Conservation (phyloP, 1,140 invertebrate species). For the Chrysoperla carnea region DNA sequence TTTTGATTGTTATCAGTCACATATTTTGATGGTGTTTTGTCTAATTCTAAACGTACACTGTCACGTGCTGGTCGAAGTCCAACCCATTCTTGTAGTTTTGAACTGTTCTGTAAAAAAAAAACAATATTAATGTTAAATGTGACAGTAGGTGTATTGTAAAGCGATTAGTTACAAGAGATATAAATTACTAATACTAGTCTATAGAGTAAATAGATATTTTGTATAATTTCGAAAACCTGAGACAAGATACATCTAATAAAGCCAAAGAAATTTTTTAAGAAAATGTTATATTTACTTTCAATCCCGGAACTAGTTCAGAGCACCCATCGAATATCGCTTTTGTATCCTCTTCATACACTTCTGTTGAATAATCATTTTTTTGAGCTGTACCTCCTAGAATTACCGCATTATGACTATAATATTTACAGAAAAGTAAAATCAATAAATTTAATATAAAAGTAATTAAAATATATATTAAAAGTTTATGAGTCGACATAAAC, state of each 20-base stretch:
- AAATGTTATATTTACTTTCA: conserved; percentile 35
- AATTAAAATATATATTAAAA: too few relatives aligned
- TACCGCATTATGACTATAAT: conserved; percentile 35
- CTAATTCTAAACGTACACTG: conserved; percentile 44
- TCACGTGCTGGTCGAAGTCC: conserved; percentile 53
- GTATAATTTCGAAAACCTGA: too few relatives aligned
- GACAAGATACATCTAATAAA: too few relatives aligned
- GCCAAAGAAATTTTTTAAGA: too few relatives aligned
- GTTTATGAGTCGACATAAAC: too few relatives aligned
- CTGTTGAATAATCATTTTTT: conserved; percentile 37
- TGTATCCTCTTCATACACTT: conserved; percentile 32
- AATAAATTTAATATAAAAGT: too few relatives aligned
- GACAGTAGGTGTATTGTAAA: too few relatives aligned
- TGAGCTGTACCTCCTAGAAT: conserved; percentile 62
- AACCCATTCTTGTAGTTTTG: conserved; percentile 41
- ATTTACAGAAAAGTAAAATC: conserved; percentile 1
- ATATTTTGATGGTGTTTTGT: conserved; percentile 14
- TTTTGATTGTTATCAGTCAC: conserved; percentile 10
- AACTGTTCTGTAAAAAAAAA: conserved; percentile 27
- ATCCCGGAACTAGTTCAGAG: conserved; percentile 32
- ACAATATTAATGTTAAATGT: too few relatives aligned
- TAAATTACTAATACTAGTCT: too few relatives aligned
- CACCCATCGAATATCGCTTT: conserved; percentile 45
- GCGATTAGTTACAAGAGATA: too few relatives aligned
- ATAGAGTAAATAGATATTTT: too few relatives aligned